A percentile compares a stretch with the other conserved stretches of the same genome.
phyloP scores from a whole-genome alignment of 1,140 invertebrate species.

The Aphidius ervi region DNA sequence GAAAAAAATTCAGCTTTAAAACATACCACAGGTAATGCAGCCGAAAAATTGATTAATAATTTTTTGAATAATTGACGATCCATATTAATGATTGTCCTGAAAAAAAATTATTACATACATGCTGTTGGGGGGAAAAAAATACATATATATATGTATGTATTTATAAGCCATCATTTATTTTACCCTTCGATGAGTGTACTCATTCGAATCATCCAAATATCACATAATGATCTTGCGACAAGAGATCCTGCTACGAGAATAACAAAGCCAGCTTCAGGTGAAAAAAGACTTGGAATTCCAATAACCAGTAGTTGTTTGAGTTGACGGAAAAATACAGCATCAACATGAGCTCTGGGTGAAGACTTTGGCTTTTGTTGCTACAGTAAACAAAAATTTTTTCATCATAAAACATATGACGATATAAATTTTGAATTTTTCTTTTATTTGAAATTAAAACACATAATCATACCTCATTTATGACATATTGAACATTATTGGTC shows the following conservation, averaged over 20 bases:
- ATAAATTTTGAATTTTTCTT: background rate
- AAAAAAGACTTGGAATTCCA: slow-evolving; percentile 74
- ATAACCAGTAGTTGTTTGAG: slow-evolving; percentile 75
- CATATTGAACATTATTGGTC: slow-evolving; percentile 66
- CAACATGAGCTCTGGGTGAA: slow-evolving; percentile 76
- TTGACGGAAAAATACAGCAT: slow-evolving; percentile 78
- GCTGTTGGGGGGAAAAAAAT: background rate
- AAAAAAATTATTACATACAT: slow-evolving; percentile 44
- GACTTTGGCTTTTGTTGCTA: slow-evolving; percentile 58
- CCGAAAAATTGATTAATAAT: slow-evolving; percentile 72
- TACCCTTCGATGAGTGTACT: slow-evolving; percentile 90
- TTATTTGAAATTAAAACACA: background rate
- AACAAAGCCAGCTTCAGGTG: slow-evolving; percentile 74
- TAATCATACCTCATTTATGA: slow-evolving; percentile 61
- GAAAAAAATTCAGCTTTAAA: slow-evolving; percentile 9
- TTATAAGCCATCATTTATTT: slow-evolving; percentile 27
- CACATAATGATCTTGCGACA: slow-evolving; percentile 85
- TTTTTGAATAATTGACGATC: slow-evolving; percentile 71
- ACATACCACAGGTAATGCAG: slow-evolving; percentile 78
- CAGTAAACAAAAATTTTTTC: background rate
- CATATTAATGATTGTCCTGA: slow-evolving; percentile 88
- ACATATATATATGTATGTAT: slow-evolving; percentile 12
- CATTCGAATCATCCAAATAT: slow-evolving; percentile 95
- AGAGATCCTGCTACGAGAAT: slow-evolving; percentile 77
- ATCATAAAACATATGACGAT: no score